Percentiles rank a stretch among this genome's conserved stretches.
Conservation (phyloP, 2,797 vertebrate species). For the Rhincodon typus region DNA sequence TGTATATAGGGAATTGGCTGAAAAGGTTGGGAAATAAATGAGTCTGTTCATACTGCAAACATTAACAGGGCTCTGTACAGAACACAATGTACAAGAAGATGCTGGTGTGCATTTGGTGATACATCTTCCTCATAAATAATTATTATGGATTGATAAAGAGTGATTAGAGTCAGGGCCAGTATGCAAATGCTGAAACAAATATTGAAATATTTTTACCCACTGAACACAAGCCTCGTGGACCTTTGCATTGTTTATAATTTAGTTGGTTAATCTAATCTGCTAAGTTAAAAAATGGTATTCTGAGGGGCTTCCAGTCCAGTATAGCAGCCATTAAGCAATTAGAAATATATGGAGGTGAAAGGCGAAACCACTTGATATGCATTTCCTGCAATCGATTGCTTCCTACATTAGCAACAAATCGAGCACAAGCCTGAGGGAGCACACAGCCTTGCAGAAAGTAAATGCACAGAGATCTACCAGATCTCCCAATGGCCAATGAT, state of each 20-base stretch:
- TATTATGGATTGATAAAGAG: neutral
- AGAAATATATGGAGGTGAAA: neutral
- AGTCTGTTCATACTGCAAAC: neutral
- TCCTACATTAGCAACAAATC: neutral
- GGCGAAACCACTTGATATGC: neutral
- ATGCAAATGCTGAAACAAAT: neutral
- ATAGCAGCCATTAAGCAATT: neutral
- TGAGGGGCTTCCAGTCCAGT: neutral
- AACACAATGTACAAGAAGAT: conserved; percentile 15
- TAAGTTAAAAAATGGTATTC: neutral
- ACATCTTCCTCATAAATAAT: neutral
- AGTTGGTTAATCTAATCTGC: neutral
- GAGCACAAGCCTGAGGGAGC: neutral
- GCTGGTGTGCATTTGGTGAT: neutral
- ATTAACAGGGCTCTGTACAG: neutral
- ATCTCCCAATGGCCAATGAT: neutral
- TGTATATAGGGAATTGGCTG: neutral
- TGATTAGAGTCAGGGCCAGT: neutral
- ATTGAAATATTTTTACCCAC: neutral
- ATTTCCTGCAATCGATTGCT: neutral
- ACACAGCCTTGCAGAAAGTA: neutral
- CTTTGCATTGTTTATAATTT: neutral
- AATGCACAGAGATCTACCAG: neutral
- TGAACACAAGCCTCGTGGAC: neutral
- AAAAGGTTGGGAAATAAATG: neutral